These are phyloP conservation scores for Cepaea nemoralis DNA, from an alignment of 1,140 invertebrate genomes.

Conservation along the genomic window DNA sequence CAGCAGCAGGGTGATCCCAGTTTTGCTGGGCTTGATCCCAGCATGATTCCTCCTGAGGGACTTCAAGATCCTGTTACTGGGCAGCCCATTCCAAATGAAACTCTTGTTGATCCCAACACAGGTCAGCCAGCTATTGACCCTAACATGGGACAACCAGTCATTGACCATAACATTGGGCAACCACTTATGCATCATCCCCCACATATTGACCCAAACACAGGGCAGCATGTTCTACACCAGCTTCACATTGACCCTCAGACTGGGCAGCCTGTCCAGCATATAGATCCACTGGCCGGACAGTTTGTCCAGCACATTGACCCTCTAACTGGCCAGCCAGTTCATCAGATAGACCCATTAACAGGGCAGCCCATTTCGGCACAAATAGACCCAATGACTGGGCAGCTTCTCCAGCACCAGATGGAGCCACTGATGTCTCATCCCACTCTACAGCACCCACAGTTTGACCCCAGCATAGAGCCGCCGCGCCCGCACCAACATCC, in stretches of 20 bases:
- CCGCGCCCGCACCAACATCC: background rate
- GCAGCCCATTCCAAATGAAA: conserved; percentile 15
- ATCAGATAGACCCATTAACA: conserved; percentile 12
- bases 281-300: conserved; percentile 25
- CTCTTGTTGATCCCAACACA: conserved; percentile 23
- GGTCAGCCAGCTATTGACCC: conserved; percentile 36
- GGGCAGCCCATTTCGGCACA: conserved; percentile 21
- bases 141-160: conserved; percentile 20
- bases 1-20: conserved; percentile 8
- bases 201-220: conserved; percentile 27
- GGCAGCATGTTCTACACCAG: background rate
- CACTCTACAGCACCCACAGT: background rate
- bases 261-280: background rate
- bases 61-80: conserved; percentile 32
- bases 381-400: conserved; percentile 17
- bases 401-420: conserved; percentile 27
- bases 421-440: conserved; percentile 37
- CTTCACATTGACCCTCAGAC: conserved; percentile 9
- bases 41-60: conserved; percentile 21
- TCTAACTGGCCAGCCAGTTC: conserved; percentile 7
- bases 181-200: background rate
- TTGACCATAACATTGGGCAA: conserved; percentile 12
- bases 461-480: conserved; percentile 5
- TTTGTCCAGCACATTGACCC: conserved; percentile 26
- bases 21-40: conserved; percentile 11